phyloP scores from a whole-genome alignment of 2,113 vertebrate genomes.

The Pleuronectes platessa region DNA sequence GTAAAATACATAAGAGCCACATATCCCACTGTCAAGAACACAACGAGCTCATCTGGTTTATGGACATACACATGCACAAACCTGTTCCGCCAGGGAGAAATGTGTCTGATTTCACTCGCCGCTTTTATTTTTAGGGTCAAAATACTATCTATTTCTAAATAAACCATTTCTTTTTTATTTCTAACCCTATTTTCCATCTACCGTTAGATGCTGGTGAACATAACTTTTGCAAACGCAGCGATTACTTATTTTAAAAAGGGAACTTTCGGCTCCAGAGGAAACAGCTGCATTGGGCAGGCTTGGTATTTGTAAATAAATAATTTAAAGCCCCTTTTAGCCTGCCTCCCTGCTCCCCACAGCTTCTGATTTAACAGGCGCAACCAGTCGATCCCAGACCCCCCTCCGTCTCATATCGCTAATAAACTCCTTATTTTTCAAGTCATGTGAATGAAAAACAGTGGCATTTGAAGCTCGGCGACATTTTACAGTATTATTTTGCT shows the following conservation, averaged over 20 bases:
- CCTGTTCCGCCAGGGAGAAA: constrained; percentile 5
- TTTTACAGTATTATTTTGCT: neutral
- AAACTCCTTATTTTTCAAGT: neutral
- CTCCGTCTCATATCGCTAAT: fast-evolving
- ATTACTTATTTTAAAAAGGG: constrained; percentile 52
- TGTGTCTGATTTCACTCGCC: neutral
- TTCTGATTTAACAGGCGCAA: constrained; percentile 61
- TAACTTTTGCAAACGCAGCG: constrained; percentile 38
- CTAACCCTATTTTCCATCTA: neutral
- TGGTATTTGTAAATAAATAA: constrained; percentile 81
- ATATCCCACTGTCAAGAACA: neutral
- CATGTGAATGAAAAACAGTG: neutral
- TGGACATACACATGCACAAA: constrained; percentile 8
- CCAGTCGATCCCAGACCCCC: constrained; percentile 49
- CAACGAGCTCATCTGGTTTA: neutral
- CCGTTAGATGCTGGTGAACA: neutral
- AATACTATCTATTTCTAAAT: constrained; percentile 8
- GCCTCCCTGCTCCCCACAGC: constrained; percentile 68
- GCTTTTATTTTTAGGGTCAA: neutral
- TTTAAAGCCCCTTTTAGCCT: constrained; percentile 77
- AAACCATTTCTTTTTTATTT: neutral
- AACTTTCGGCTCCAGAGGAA: constrained; percentile 59
- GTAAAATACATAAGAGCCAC: neutral
- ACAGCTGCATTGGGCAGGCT: constrained; percentile 74
- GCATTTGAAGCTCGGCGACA: neutral